Conservation (phyloP, 1,140 invertebrate species). For the Bombus impatiens region DNA sequence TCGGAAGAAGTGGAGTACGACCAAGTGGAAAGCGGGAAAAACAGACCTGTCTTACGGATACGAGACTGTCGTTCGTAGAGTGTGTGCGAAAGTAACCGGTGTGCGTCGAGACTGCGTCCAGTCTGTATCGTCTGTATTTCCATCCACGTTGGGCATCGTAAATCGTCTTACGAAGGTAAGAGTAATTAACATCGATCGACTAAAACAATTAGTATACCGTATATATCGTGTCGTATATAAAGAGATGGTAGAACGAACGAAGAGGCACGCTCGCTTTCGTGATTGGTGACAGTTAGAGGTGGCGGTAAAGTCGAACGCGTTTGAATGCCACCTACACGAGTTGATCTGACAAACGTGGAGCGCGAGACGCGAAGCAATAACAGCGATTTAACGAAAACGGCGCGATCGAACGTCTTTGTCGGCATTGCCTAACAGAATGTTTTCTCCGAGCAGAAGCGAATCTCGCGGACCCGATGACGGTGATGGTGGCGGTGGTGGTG, state of each 20-base stretch:
- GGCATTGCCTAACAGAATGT: slow-evolving; percentile 52
- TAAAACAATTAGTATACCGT: neutral
- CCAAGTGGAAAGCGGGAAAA: neutral
- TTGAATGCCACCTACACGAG: slow-evolving; percentile 6
- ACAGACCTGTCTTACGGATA: neutral
- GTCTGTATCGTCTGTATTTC: neutral
- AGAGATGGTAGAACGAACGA: neutral
- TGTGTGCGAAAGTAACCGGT: slow-evolving; percentile 29
- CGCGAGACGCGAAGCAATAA: neutral
- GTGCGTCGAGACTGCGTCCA: slow-evolving; percentile 5
- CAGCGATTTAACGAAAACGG: slow-evolving; percentile 20
- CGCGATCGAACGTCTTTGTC: slow-evolving; percentile 41
- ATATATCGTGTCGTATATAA: neutral
- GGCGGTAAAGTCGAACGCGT: slow-evolving; percentile 25
- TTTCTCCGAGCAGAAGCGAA: slow-evolving; percentile 53
- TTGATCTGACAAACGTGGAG: neutral
- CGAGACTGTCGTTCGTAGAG: slow-evolving; percentile 20
- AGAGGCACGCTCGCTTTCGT: neutral
- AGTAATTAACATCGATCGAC: slow-evolving; percentile 6
- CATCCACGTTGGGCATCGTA: too few species aligned
- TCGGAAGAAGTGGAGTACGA: neutral
- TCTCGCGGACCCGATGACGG: slow-evolving; percentile 6
- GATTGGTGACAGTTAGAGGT: slow-evolving; percentile 27
- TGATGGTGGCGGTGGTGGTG: neutral
- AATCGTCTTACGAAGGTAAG: slow-evolving; percentile 13